phyloP scores from a whole-genome alignment of 2,113 vertebrate species.

The Dasypus novemcinctus region DNA sequence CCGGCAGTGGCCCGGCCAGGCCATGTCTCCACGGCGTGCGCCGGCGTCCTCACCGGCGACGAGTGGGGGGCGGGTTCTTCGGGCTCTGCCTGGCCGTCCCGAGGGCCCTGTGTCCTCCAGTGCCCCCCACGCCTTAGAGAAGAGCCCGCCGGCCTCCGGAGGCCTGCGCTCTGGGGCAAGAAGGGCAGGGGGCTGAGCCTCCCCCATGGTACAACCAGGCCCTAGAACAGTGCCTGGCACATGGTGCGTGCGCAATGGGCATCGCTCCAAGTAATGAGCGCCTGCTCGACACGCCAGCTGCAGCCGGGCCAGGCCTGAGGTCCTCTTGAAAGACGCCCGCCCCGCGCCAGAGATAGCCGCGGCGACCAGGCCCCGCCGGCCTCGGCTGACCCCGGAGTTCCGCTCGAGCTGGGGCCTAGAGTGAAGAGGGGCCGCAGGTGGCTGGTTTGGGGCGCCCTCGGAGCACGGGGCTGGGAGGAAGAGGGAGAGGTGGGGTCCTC shows the following conservation, averaged over 20 bases:
- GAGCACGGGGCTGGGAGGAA: not conserved
- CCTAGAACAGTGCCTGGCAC: not conserved
- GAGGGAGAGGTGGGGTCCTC: not conserved
- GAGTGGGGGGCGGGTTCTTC: not conserved
- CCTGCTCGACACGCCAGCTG: not conserved
- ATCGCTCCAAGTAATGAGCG: not conserved
- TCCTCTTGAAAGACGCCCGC: not conserved
- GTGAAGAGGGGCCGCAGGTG: not conserved
- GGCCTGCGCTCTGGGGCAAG: not conserved
- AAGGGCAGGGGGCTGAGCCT: not conserved
- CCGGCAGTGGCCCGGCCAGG: too few relatives aligned
- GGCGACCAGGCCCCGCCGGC: fast-evolving
- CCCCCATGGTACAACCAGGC: not conserved
- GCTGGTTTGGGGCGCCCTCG: not conserved
- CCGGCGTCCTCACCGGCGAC: fast-evolving
- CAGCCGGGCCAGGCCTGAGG: not conserved
- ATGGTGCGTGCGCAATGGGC: not conserved
- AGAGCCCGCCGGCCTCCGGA: not conserved
- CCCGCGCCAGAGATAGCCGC: not conserved
- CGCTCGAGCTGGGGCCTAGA: too few relatives aligned
- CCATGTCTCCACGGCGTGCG: not conserved
- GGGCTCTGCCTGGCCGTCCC: not conserved
- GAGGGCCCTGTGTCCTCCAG: not conserved
- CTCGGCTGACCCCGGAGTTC: too few relatives aligned
- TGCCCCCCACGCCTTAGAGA: not conserved